Conservation (phyloP, 2,888 invertebrate genomes). For the Plebejus argus region DNA sequence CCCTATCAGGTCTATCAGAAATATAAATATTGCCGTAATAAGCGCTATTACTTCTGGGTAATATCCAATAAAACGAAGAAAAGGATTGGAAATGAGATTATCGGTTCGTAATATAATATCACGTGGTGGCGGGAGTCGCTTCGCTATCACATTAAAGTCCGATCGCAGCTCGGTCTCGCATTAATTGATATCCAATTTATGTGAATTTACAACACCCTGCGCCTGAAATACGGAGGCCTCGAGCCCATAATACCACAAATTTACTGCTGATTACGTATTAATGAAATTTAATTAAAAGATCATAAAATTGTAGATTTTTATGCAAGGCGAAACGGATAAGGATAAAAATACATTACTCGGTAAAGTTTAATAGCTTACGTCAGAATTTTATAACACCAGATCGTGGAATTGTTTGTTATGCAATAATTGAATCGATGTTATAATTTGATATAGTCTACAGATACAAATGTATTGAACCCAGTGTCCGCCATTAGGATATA, state of each 20-base stretch:
- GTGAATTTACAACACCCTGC: slow-evolving; percentile 53
- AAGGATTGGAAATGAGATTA: slow-evolving; percentile 63
- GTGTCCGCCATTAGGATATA: no score
- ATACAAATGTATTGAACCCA: no score
- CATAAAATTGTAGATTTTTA: slow-evolving; percentile 25
- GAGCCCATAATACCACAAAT: slow-evolving; percentile 22
- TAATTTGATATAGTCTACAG: background rate
- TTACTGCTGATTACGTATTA: slow-evolving; percentile 24
- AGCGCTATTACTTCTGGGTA: slow-evolving; percentile 16
- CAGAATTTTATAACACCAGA: background rate
- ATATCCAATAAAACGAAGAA: slow-evolving; percentile 60
- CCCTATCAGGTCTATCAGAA: slow-evolving; percentile 8
- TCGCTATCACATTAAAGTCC: slow-evolving; percentile 63
- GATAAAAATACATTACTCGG: slow-evolving; percentile 13
- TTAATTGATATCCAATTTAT: slow-evolving; percentile 65
- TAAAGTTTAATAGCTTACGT: background rate
- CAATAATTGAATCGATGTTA: background rate
- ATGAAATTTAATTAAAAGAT: slow-evolving; percentile 30
- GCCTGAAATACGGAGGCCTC: slow-evolving; percentile 38
- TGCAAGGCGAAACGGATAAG: slow-evolving; percentile 24
- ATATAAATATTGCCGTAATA: slow-evolving; percentile 30
- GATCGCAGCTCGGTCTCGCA: slow-evolving; percentile 53
- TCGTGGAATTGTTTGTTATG: background rate
- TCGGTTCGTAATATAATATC: slow-evolving; percentile 62
- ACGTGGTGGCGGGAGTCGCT: slow-evolving; percentile 54